Conservation (phyloP, 1,140 invertebrate genomes). For the Hyphantria cunea region DNA sequence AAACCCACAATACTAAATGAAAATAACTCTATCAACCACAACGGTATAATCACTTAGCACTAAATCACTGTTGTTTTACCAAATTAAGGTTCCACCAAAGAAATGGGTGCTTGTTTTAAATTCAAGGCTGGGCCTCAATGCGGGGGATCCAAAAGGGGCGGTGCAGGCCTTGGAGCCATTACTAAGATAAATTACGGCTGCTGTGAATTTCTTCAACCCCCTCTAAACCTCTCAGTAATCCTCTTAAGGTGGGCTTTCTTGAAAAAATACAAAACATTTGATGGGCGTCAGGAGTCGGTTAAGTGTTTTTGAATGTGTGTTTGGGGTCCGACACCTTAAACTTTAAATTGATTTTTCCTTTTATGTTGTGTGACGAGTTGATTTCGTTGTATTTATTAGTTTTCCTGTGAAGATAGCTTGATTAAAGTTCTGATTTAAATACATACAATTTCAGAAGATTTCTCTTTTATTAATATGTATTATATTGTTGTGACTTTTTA, state of each 20-base stretch:
- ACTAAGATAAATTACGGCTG: conserved; percentile 65
- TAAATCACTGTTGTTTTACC: conserved; percentile 40
- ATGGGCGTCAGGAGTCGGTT: conserved; percentile 18
- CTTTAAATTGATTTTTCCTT: not conserved
- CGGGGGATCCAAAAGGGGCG: conserved; percentile 63
- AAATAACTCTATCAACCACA: no score
- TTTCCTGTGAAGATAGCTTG: not conserved
- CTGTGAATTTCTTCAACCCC: conserved; percentile 45
- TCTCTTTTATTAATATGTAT: no score
- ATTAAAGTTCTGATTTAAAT: no score
- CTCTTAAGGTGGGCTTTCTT: conserved; percentile 52
- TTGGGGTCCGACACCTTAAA: not conserved
- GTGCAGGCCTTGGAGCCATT: conserved; percentile 51
- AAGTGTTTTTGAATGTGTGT: conserved; percentile 13
- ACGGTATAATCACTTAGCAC: conserved; percentile 30
- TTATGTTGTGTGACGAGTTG: not conserved
- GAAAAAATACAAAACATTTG: conserved; percentile 47
- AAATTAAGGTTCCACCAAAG: conserved; percentile 43
- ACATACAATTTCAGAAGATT: no score
- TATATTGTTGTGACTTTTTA: no score
- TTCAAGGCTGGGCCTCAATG: conserved; percentile 43
- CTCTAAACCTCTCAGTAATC: conserved; percentile 36
- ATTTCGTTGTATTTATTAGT: not conserved
- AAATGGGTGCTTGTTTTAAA: conserved; percentile 33
- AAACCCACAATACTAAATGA: no score